Percentiles rank a stretch among this genome's conserved stretches.
phyloP scores from a whole-genome alignment of 1,140 invertebrate species.

The Anastrepha obliqua region DNA sequence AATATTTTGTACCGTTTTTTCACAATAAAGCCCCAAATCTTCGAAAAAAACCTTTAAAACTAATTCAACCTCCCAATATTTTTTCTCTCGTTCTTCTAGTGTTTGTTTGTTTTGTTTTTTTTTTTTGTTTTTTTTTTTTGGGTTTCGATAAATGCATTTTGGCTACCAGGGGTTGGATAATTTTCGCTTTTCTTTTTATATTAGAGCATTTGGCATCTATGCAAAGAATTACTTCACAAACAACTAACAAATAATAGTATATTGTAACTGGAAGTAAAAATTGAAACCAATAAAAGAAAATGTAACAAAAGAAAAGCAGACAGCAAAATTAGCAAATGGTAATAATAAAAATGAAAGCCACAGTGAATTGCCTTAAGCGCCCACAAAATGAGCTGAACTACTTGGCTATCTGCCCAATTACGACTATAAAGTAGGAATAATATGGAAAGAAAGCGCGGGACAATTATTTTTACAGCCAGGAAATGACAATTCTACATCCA shows the following conservation, averaged over 20 bases:
- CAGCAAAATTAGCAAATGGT: slow-evolving; percentile 15
- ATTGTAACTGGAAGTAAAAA: slow-evolving; percentile 25
- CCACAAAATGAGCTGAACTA: slow-evolving; percentile 46
- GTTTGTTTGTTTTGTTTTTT: too few species aligned
- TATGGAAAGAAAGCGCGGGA: not conserved
- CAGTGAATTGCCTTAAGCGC: slow-evolving; percentile 42
- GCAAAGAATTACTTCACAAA: not conserved
- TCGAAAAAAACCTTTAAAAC: too few species aligned
- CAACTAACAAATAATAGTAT: slow-evolving; percentile 24
- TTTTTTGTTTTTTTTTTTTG: slow-evolving; percentile 7
- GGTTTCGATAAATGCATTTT: not conserved
- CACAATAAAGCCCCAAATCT: too few species aligned
- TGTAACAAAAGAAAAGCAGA: not conserved
- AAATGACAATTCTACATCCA: not conserved
- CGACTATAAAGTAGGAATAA: slow-evolving; percentile 17
- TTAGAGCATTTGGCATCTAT: not conserved
- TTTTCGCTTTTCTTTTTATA: not conserved
- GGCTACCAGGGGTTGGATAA: not conserved
- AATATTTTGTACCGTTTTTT: too few species aligned
- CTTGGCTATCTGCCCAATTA: slow-evolving; percentile 49
- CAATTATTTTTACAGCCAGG: slow-evolving; percentile 28
- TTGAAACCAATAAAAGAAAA: not conserved
- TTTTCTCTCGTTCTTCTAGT: too few species aligned
- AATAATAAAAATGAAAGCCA: slow-evolving; percentile 50
- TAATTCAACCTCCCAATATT: too few species aligned